A percentile compares a stretch with the other conserved stretches of the same genome.
phyloP scores from a whole-genome alignment of 1,140 invertebrate genomes.

The Musca vetustissima region DNA sequence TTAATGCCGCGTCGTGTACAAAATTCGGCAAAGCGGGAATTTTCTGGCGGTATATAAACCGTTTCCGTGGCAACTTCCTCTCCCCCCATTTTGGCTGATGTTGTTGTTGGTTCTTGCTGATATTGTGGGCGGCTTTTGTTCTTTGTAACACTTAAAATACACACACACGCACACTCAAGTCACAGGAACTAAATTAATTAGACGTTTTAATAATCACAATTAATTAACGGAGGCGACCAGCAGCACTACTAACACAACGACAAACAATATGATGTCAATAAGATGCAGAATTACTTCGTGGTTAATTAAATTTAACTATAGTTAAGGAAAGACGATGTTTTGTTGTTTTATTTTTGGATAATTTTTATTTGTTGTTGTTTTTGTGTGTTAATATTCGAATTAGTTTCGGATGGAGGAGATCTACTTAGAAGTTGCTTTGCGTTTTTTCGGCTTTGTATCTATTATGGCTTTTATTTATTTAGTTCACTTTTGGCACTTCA shows the following conservation, averaged over 20 bases:
- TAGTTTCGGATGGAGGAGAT: too few species aligned
- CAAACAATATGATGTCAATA: too few species aligned
- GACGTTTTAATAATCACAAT: background rate
- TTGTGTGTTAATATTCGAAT: too few species aligned
- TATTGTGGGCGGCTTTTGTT: too few species aligned
- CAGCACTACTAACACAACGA: background rate
- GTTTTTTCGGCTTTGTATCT: background rate
- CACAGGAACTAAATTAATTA: background rate
- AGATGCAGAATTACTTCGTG: too few species aligned
- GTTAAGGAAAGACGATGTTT: too few species aligned
- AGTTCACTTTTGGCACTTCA: background rate
- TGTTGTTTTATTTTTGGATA: too few species aligned
- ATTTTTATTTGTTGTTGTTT: too few species aligned
- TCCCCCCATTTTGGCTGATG: slow-evolving; percentile 39
- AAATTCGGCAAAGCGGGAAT: slow-evolving; percentile 48
- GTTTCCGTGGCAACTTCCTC: slow-evolving; percentile 47
- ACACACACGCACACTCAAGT: too few species aligned
- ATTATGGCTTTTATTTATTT: background rate
- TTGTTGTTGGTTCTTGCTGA: too few species aligned
- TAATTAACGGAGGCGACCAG: background rate
- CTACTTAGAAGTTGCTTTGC: too few species aligned
- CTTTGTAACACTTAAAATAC: background rate
- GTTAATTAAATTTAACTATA: too few species aligned
- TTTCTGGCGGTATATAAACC: background rate
- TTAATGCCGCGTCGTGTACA: slow-evolving; percentile 61